phyloP scores from a whole-genome alignment of 2,113 vertebrate species.

The Labeo rohita region DNA sequence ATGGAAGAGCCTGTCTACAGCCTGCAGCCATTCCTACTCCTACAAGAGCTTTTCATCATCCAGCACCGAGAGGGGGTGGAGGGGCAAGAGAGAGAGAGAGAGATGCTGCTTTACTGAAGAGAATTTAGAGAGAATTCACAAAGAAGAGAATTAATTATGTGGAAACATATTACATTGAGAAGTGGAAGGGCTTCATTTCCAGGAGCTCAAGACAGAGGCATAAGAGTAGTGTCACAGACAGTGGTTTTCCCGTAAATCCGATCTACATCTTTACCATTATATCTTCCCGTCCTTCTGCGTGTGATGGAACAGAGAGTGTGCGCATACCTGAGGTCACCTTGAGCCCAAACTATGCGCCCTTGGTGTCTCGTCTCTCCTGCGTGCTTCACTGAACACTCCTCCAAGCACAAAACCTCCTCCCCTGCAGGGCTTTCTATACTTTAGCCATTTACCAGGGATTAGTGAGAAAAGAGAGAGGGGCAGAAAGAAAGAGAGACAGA shows the following conservation, averaged over 20 bases:
- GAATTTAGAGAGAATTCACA: constrained; percentile 19
- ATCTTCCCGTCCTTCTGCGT: background rate
- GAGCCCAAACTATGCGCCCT: constrained; percentile 66
- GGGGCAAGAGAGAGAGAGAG: background rate
- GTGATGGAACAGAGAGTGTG: constrained; percentile 11
- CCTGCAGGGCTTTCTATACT: constrained; percentile 78
- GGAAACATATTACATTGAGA: constrained; percentile 12
- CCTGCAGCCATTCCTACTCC: constrained; percentile 42
- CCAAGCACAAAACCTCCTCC: constrained; percentile 76
- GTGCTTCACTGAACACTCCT: constrained; percentile 78
- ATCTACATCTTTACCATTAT: constrained; percentile 1
- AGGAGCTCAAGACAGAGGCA: constrained; percentile 2
- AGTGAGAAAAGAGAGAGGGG: constrained; percentile 58
- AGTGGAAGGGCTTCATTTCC: background rate
- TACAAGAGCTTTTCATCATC: constrained; percentile 45
- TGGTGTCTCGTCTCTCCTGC: constrained; percentile 61
- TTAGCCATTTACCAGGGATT: constrained; percentile 79
- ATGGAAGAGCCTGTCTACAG: constrained; percentile 28
- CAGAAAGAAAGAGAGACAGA: background rate
- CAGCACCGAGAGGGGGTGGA: constrained; percentile 19
- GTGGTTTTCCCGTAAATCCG: background rate
- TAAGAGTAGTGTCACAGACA: background rate
- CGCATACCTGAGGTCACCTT: constrained; percentile 72
- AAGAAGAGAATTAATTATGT: constrained; percentile 29
- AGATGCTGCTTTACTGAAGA: constrained; percentile 12